These are phyloP conservation scores for Epinotia ramella DNA, from an alignment of 2,888 invertebrate species.

Conservation along the genomic window DNA sequence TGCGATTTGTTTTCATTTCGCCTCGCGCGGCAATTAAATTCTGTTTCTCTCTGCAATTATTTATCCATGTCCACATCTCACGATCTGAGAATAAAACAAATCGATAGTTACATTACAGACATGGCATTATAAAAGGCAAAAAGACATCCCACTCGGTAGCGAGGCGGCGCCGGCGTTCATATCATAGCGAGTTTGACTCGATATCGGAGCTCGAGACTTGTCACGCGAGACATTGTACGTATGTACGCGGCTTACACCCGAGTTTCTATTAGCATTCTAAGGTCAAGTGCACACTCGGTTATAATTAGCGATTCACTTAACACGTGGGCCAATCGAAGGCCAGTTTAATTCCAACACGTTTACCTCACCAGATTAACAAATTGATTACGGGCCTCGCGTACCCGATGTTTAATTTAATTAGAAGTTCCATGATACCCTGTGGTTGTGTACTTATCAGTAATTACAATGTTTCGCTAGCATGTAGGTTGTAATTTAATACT, in stretches of 20 bases:
- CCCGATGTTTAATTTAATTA: constrained; percentile 44
- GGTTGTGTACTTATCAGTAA: constrained; percentile 45
- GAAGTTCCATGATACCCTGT: constrained; percentile 44
- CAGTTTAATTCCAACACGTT: constrained; percentile 44
- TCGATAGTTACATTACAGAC: constrained; percentile 59
- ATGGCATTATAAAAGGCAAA: constrained; percentile 42
- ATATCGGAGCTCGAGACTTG: constrained; percentile 24
- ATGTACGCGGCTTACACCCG: constrained; percentile 48
- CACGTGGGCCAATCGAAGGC: constrained; percentile 41
- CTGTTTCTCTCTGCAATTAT: constrained; percentile 64
- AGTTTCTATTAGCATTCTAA: constrained; percentile 40
- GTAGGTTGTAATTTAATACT: constrained; percentile 41
- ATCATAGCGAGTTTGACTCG: constrained; percentile 38
- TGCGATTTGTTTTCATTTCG: constrained; percentile 39
- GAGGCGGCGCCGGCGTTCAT: constrained; percentile 37
- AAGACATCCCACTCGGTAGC: constrained; percentile 58
- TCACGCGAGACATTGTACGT: constrained; percentile 29
- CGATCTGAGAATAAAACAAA: constrained; percentile 66
- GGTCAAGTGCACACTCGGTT: constrained; percentile 35
- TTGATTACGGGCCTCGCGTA: constrained; percentile 43
- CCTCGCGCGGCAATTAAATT: constrained; percentile 39
- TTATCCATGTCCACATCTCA: constrained; percentile 69
- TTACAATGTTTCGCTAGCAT: constrained; percentile 41
- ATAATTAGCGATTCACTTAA: constrained; percentile 45
- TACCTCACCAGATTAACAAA: constrained; percentile 45